Conservation (phyloP, 2,888 invertebrate species). For the Tillus elongatus region DNA sequence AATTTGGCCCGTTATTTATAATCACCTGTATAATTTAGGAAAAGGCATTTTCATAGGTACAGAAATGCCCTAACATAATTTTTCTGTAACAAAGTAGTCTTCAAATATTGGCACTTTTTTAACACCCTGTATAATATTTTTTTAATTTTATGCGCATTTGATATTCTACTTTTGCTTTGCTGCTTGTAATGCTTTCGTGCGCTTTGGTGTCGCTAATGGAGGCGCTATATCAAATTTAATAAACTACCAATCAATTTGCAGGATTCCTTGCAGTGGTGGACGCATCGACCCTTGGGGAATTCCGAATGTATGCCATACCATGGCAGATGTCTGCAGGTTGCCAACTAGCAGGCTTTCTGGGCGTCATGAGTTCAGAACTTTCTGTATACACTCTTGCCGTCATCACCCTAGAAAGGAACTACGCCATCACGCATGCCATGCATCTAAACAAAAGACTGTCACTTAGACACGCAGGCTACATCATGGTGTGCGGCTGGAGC, state of each 20-base stretch:
- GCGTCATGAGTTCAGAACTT: constrained; percentile 86
- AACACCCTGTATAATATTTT: too few relatives aligned
- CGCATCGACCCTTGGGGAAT: constrained; percentile 90
- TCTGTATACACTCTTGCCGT: constrained; percentile 94
- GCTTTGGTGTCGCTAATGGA: neutral
- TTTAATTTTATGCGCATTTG: neutral
- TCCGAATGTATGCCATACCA: constrained; percentile 90
- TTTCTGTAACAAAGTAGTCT: too few relatives aligned
- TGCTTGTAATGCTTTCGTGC: neutral
- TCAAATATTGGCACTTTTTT: too few relatives aligned
- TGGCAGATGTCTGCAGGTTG: constrained; percentile 96
- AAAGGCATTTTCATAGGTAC: too few relatives aligned
- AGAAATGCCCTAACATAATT: too few relatives aligned
- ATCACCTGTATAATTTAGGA: too few relatives aligned
- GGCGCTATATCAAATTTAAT: constrained; percentile 2
- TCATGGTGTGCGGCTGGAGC: constrained; percentile 89
- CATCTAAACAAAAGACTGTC: constrained; percentile 91
- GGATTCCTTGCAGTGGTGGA: constrained; percentile 93
- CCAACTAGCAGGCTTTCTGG: constrained; percentile 88
- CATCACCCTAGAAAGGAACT: constrained; percentile 90
- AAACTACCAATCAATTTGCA: constrained; percentile 39
- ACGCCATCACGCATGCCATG: constrained; percentile 96
- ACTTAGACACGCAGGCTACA: constrained; percentile 79
- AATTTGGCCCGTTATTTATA: too few relatives aligned
- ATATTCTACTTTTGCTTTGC: neutral